A percentile compares a stretch with the other conserved stretches of the same genome.
Evolutionary conservation across 2,113 vertebrate species (phyloP).

Genomic region (Callochromis pleurospilus): DNA sequence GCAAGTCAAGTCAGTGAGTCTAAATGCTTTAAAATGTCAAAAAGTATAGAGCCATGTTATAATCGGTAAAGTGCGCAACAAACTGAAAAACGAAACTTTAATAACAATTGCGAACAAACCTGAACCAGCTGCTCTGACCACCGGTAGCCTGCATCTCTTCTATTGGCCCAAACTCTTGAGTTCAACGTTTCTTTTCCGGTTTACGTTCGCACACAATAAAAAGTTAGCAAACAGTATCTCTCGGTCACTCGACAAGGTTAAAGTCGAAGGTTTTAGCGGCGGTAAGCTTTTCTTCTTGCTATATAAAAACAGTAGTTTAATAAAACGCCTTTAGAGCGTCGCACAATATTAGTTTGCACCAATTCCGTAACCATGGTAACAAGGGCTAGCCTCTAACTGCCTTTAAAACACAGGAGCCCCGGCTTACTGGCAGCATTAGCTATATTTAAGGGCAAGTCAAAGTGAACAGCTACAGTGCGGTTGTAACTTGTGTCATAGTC

Average conservation of each 20-base stretch:
- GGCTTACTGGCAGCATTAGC: accelerated
- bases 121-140: not conserved
- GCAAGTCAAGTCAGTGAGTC: not conserved
- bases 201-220: not conserved
- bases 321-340: not conserved
- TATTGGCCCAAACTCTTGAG: conserved; percentile 35
- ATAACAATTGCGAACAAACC: conserved; percentile 13
- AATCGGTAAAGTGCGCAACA: accelerated
- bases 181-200: conserved; percentile 57
- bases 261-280: not conserved
- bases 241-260: not conserved
- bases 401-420: not conserved
- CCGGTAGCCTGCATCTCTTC: conserved; percentile 15
- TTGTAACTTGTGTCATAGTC: not conserved
- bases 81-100: not conserved
- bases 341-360: not conserved
- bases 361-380: conserved; percentile 34
- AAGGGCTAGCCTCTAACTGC: not conserved
- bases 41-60: accelerated
- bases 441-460: not conserved
- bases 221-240: not conserved
- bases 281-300: not conserved
- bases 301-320: not conserved
- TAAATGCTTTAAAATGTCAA: not conserved
- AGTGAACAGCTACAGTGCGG: not conserved